phyloP scores from a whole-genome alignment of 30 jellyfish, hydroid and myxozoan genomes.

The Clytia hemisphaerica region DNA sequence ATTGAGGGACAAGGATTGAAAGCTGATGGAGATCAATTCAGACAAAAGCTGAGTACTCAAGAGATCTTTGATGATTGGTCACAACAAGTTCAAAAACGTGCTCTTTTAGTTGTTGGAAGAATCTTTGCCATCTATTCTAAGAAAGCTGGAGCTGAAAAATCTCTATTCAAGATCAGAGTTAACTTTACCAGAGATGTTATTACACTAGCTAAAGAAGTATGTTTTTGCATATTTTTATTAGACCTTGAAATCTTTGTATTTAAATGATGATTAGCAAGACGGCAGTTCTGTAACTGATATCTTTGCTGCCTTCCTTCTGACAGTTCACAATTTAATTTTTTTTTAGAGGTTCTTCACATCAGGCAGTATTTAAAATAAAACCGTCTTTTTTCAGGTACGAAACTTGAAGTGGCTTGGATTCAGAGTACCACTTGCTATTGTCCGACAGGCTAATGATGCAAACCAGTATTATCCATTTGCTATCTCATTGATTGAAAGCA shows the following conservation, averaged over 20 bases:
- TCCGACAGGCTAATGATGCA: constrained; percentile 97
- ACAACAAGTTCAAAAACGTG: constrained; percentile 93
- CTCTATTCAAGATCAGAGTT: constrained; percentile 63
- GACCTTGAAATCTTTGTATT: background rate
- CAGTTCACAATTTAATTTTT: background rate
- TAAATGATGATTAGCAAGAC: background rate
- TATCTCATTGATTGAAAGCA: constrained; percentile 83
- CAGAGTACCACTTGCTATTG: constrained; percentile 91
- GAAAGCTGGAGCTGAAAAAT: constrained; percentile 58
- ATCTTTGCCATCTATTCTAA: constrained; percentile 71
- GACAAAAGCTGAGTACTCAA: constrained; percentile 84
- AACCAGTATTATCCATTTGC: constrained; percentile 93
- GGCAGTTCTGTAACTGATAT: background rate
- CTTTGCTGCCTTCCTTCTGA: background rate
- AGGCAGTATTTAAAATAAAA: too few relatives aligned
- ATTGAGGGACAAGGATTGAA: constrained; percentile 92
- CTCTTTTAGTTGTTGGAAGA: constrained; percentile 80
- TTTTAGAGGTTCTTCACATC: background rate
- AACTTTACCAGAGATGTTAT: constrained; percentile 86
- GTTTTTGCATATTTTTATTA: background rate
- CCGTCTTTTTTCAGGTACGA: constrained; percentile 58
- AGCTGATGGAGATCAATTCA: constrained; percentile 87
- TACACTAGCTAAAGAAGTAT: constrained; percentile 90
- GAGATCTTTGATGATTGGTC: constrained; percentile 96
- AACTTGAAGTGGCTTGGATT: constrained; percentile 91